These are phyloP conservation scores for Capricornis sumatraensis DNA, from an alignment of 2,113 vertebrate species.

Conservation along the genomic window DNA sequence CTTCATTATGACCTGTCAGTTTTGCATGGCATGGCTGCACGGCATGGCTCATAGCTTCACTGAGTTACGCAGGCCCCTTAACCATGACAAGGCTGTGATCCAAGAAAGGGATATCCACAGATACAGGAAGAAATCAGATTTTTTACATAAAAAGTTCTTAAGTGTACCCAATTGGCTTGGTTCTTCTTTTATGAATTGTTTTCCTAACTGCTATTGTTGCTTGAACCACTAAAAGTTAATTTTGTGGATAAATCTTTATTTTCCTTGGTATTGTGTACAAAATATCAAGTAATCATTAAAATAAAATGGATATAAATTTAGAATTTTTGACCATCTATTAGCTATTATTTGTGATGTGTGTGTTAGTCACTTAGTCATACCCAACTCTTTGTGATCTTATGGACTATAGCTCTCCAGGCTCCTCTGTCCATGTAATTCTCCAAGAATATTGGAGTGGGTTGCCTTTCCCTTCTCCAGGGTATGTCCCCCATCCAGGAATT, in stretches of 20 bases:
- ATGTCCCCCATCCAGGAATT: neutral
- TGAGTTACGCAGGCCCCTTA: neutral
- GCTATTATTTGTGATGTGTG: neutral
- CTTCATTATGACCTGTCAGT: neutral
- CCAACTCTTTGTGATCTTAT: neutral
- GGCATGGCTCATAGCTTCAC: neutral
- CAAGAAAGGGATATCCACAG: neutral
- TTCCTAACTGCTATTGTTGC: neutral
- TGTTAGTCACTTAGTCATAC: neutral
- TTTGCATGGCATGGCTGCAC: neutral
- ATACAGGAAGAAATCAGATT: slow-evolving; percentile 5
- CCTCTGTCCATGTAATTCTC: neutral
- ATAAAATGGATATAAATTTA: slow-evolving; percentile 13
- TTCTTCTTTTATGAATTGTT: slow-evolving; percentile 36
- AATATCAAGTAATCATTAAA: neutral
- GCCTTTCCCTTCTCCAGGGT: neutral
- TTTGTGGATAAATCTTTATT: slow-evolving; percentile 48
- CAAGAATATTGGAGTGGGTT: neutral
- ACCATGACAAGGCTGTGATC: neutral
- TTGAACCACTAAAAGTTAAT: slow-evolving; percentile 24
- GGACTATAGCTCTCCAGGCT: neutral
- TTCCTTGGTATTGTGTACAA: neutral
- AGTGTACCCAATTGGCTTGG: neutral
- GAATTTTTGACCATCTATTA: neutral
- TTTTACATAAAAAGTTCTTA: neutral